Conservation (phyloP, 1,140 invertebrate species). For the Drosophila triauraria region DNA sequence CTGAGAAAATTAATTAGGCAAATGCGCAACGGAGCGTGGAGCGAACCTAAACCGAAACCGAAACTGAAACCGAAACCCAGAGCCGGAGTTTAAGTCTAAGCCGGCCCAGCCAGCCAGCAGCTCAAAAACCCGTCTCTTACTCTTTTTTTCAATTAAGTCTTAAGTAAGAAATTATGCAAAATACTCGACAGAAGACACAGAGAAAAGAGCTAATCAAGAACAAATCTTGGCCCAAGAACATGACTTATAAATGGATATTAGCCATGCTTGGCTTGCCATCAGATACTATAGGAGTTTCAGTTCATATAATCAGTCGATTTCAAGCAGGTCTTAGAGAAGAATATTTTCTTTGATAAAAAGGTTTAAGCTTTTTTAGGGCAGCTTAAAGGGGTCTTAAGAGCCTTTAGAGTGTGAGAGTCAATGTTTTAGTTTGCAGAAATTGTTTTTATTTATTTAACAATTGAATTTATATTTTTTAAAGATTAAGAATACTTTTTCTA, state of each 20-base stretch:
- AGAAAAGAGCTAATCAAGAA: conserved; percentile 24
- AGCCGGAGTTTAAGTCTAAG: conserved; percentile 59
- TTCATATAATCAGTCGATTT: neutral
- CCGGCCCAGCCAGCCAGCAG: conserved; percentile 17
- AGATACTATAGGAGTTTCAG: neutral
- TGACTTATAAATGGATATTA: conserved; percentile 23
- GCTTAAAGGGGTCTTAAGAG: neutral
- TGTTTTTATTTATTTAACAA: neutral
- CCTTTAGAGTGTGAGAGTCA: neutral
- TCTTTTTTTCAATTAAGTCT: conserved; percentile 81
- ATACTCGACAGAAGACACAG: conserved; percentile 56
- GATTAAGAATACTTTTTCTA: rapidly evolving
- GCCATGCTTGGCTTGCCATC: neutral
- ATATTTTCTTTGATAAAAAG: neutral
- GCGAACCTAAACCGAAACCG: conserved; percentile 56
- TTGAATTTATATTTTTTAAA: neutral
- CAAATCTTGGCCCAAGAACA: conserved; percentile 11
- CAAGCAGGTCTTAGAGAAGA: conserved; percentile 1
- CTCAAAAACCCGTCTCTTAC: conserved; percentile 49
- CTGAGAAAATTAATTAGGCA: conserved; percentile 83
- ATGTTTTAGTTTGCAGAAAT: neutral
- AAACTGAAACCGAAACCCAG: conserved; percentile 47
- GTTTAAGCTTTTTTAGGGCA: too few relatives aligned
- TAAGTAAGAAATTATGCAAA: conserved; percentile 85
- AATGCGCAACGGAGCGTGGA: conserved; percentile 80